Evolutionary conservation across 2,113 vertebrate species (phyloP).

Genomic region (Telmatochromis sp.): DNA sequence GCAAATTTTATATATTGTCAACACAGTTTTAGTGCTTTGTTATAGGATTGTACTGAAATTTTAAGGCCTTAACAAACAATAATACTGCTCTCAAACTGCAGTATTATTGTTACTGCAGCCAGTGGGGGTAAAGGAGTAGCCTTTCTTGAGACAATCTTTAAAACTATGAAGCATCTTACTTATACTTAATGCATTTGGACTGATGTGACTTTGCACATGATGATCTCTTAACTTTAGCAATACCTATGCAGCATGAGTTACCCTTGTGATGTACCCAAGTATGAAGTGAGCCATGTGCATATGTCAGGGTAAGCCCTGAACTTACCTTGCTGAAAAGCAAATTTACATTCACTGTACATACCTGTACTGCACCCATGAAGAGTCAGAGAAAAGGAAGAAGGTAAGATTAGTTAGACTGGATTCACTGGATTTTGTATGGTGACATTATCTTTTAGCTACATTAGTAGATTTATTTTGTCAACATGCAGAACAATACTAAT

Average conservation of each 20-base stretch:
- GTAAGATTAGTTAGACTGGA: not conserved
- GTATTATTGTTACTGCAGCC: not conserved
- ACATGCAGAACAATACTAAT: not conserved
- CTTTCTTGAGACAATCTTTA: not conserved
- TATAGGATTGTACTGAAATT: not conserved
- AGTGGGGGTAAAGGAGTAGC: not conserved
- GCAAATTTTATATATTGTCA: not conserved
- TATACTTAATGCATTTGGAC: not conserved
- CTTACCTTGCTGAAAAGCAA: not conserved
- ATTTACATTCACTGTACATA: not conserved
- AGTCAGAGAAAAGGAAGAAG: not conserved
- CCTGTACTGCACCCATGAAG: not conserved
- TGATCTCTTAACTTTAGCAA: not conserved
- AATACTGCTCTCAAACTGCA: not conserved
- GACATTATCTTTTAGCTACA: not conserved
- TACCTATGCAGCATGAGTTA: not conserved
- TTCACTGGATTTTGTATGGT: not conserved
- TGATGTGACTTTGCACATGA: not conserved
- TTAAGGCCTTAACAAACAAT: not conserved
- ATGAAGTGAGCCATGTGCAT: not conserved
- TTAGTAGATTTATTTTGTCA: not conserved
- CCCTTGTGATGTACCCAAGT: not conserved
- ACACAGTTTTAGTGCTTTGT: not conserved
- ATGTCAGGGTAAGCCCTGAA: not conserved
- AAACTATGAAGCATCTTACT: not conserved